Base-by-base conservation (phyloP, 2,888 invertebrate species). In the Rhabditophanes sp. region DNA sequence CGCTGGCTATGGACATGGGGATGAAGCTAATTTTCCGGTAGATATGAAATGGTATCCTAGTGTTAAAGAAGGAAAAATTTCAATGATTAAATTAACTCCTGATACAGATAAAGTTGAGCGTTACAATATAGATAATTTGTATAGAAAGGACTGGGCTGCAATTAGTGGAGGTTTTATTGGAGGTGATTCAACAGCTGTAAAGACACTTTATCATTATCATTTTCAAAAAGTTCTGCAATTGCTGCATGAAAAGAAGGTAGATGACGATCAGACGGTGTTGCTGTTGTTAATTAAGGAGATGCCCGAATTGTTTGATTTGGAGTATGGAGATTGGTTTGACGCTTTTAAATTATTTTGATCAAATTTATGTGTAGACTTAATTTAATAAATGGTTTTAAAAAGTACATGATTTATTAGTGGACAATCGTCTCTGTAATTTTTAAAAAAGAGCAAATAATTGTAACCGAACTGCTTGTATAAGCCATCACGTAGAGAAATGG, bases 231-330 rank as follows among this genome's bases (percentile, higher is more conserved):
- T 45, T 12, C 33, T 45, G 12, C 17, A 35, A 19, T 25, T 45
- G 30, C 11, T 50, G 25, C 27, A 30, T 12, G 15, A 26, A 7
- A 22, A 39, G 15, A 17, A 25, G 14, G 28, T 56, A 26, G 50
- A 66, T 6, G 66, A 66, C 36, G 66, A 66, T 33, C 39, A 65
- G 48, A 66, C 65, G 7, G 35, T 60, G 1, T 47, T 63, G 20
- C 52, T 60, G 1, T 49, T 62, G 25, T 52, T 60, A 25, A 57
- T 56, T 42, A 58, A 64, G 30, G 42, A 53, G 9, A 41, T 55
- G 22, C 64, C 65, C 4, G 38, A 53, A 16, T 42, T 65, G 18
- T 65, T 65, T 44, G 50, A 62, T 25, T 33, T 65, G 24, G 49
- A 50, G 2, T 40, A 42, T 20, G 65, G 63, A 21, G 60, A 56